A percentile compares a stretch with the other conserved stretches of the same genome.
Conservation (phyloP, 2,797 vertebrate genomes). For the Channa striata region DNA sequence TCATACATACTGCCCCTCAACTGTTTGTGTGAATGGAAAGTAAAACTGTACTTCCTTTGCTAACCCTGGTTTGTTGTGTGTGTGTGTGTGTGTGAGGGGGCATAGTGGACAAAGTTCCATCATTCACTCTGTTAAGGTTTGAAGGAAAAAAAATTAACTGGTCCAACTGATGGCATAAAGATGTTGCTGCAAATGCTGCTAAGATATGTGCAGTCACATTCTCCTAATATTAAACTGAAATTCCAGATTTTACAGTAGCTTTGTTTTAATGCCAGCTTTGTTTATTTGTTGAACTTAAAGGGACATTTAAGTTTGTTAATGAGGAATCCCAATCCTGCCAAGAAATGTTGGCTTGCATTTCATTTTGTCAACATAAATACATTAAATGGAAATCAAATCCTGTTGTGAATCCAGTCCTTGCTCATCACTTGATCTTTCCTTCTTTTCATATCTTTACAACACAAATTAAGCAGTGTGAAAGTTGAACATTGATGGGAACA, state of each 20-base stretch:
- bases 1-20: conserved; percentile 21
- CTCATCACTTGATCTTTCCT: no score
- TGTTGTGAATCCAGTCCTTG: background rate
- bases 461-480: no score
- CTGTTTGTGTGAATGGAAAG: conserved; percentile 21
- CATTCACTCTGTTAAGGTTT: conserved; percentile 2
- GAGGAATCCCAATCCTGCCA: conserved; percentile 38
- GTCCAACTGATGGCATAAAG: conserved; percentile 22
- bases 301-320: conserved; percentile 44
- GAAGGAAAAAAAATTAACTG: background rate
- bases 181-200: conserved; percentile 42
- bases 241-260: conserved; percentile 54
- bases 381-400: conserved; percentile 61
- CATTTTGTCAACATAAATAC: conserved; percentile 52
- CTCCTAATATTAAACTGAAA: conserved; percentile 28
- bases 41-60: background rate
- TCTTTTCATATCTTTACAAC: no score
- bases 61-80: background rate
- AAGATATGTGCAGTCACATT: no score
- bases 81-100: conserved; percentile 25
- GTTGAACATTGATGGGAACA: no score
- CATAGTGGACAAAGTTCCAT: conserved; percentile 3
- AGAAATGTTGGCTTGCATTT: conserved; percentile 39
- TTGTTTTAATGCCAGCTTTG: conserved; percentile 53
- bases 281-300: conserved; percentile 40